phyloP scores from a whole-genome alignment of 1,140 invertebrate genomes.

The Propsilocerus akamusi region DNA sequence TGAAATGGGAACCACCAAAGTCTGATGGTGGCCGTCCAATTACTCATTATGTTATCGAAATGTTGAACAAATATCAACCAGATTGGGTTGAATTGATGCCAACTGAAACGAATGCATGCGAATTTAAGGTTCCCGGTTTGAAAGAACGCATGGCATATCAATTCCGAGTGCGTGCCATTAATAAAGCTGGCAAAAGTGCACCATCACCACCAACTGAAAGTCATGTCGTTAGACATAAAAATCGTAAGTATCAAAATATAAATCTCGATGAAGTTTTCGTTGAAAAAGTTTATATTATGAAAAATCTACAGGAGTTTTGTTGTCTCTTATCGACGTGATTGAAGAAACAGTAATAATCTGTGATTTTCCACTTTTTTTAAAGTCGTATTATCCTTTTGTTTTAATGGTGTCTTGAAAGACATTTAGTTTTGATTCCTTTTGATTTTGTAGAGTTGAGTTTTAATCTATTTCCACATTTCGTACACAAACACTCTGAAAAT shows the following conservation, averaged over 20 bases:
- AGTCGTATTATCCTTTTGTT: no score
- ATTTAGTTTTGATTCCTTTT: no score
- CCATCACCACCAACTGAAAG: slow-evolving; percentile 85
- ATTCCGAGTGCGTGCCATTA: slow-evolving; percentile 79
- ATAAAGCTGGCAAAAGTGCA: slow-evolving; percentile 72
- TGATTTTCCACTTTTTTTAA: no score
- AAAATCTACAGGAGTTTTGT: no score
- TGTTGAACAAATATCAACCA: slow-evolving; percentile 82
- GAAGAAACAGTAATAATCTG: no score
- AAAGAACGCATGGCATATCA: slow-evolving; percentile 90
- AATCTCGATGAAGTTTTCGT: no score
- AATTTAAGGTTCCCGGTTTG: slow-evolving; percentile 65
- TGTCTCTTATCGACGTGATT: no score
- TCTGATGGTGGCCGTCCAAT: slow-evolving; percentile 91
- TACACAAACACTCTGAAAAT: no score
- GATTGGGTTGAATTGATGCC: slow-evolving; percentile 79
- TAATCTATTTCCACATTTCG: no score
- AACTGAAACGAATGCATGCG: slow-evolving; percentile 55
- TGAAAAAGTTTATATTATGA: no score
- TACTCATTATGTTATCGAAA: slow-evolving; percentile 85
- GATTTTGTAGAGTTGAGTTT: no score
- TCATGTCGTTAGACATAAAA: slow-evolving; percentile 82
- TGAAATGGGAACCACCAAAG: slow-evolving; percentile 79
- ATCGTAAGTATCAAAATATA: slow-evolving; percentile 45
- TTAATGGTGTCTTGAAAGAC: no score